phyloP scores from a whole-genome alignment of 2,113 vertebrate species.

The Scomber japonicus region DNA sequence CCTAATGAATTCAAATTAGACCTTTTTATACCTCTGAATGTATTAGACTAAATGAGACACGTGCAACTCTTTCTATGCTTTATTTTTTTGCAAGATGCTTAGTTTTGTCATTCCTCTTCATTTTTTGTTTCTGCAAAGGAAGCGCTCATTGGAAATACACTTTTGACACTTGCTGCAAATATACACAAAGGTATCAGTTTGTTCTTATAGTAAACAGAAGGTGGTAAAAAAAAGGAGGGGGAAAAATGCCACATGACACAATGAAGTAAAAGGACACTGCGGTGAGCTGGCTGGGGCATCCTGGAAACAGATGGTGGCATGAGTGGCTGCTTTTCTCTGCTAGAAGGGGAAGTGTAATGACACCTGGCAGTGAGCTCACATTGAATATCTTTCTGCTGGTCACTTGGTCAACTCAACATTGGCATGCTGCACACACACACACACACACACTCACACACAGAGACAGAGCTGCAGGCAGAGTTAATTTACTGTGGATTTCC shows the following conservation, averaged over 20 bases:
- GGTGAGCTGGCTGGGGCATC: slow-evolving; percentile 30
- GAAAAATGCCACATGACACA: slow-evolving; percentile 10
- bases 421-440: slow-evolving; percentile 16
- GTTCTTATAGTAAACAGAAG: too few relatives aligned
- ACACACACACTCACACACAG: slow-evolving; percentile 10
- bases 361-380: slow-evolving; percentile 59
- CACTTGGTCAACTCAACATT: slow-evolving; percentile 70
- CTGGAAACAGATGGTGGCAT: slow-evolving; percentile 52
- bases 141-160: slow-evolving; percentile 13
- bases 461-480: slow-evolving; percentile 32
- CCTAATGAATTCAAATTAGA: slow-evolving; percentile 44
- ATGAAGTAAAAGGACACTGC: slow-evolving; percentile 43
- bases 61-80: slow-evolving; percentile 25
- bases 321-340: slow-evolving; percentile 50
- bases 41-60: slow-evolving; percentile 44
- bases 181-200: too few relatives aligned
- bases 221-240: too few relatives aligned
- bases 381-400: slow-evolving; percentile 58
- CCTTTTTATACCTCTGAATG: slow-evolving; percentile 65
- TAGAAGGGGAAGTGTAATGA: slow-evolving; percentile 49
- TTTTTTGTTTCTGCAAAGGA: slow-evolving; percentile 17
- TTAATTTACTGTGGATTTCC: slow-evolving; percentile 53
- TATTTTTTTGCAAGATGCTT: not conserved
- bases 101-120: not conserved
- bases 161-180: not conserved